A percentile compares a stretch with the other conserved stretches of the same genome.
phyloP scores from a whole-genome alignment of 1,140 invertebrate genomes.

The Rhagoletis pomonella region DNA sequence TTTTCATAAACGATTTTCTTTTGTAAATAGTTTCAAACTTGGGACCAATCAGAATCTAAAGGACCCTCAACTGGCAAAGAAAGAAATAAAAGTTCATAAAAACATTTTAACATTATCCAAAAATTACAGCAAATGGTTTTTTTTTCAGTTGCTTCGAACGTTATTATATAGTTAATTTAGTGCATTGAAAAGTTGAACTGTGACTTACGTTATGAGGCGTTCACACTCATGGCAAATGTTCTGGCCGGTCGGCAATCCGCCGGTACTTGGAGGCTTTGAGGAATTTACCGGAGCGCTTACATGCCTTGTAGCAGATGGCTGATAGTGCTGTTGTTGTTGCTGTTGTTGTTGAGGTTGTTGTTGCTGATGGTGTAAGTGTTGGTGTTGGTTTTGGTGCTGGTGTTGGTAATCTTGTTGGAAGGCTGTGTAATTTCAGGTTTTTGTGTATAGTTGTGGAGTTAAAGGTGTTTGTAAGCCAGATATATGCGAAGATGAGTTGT shows the following conservation, averaged over 20 bases:
- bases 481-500: neutral
- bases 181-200: neutral
- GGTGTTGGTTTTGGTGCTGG: conserved; percentile 61
- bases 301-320: conserved; percentile 76
- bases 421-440: conserved; percentile 26
- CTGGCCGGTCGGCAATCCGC: conserved; percentile 86
- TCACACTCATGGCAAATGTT: conserved; percentile 95
- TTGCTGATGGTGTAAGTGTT: conserved; percentile 64
- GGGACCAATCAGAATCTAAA: too few species aligned
- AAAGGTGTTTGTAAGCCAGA: neutral
- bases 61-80: too few species aligned
- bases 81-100: too few species aligned
- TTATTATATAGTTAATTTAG: neutral
- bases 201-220: conserved; percentile 93
- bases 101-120: too few species aligned
- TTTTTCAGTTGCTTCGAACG: too few species aligned
- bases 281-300: conserved; percentile 83
- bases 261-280: conserved; percentile 82
- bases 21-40: too few species aligned
- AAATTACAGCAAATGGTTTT: too few species aligned
- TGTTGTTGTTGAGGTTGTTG: conserved; percentile 61
- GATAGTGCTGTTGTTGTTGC: conserved; percentile 64
- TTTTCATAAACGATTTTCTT: too few species aligned
- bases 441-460: conserved; percentile 17
- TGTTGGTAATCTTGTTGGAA: conserved; percentile 68